Evolutionary conservation across 2,888 invertebrate species (phyloP).

Genomic region (Papilio protenor): DNA sequence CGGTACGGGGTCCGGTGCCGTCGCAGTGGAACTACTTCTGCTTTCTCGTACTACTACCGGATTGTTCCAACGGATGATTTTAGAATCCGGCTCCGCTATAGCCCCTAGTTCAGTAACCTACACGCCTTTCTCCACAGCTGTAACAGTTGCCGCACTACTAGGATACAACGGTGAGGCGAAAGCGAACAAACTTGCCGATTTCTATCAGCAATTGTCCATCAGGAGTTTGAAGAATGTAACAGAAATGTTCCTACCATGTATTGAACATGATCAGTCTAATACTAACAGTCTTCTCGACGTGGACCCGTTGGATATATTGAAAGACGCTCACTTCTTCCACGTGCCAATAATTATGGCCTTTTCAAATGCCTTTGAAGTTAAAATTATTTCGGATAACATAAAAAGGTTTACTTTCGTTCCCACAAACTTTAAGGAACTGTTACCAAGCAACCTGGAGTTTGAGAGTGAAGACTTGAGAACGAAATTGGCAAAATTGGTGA

Average conservation of each 20-base stretch:
- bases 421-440: constrained; percentile 59
- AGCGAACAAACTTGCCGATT: constrained; percentile 55
- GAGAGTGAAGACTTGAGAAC: constrained; percentile 53
- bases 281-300: constrained; percentile 58
- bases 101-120: constrained; percentile 64
- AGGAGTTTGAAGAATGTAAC: constrained; percentile 54
- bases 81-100: constrained; percentile 74
- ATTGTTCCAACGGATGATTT: constrained; percentile 67
- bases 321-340: constrained; percentile 57
- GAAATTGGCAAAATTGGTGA: constrained; percentile 63
- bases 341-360: constrained; percentile 68
- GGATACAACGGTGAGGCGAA: constrained; percentile 63
- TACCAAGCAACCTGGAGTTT: constrained; percentile 71
- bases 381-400: constrained; percentile 53
- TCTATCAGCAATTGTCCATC: constrained; percentile 56
- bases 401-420: constrained; percentile 56
- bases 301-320: constrained; percentile 64
- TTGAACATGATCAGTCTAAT: constrained; percentile 58
- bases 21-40: constrained; percentile 66
- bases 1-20: constrained; percentile 72
- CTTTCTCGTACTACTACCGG: constrained; percentile 64
- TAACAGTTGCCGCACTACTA: constrained; percentile 73
- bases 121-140: constrained; percentile 61
- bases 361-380: constrained; percentile 55
- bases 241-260: constrained; percentile 63